Base-by-base conservation (phyloP, 2,888 invertebrate species). In the Onchidella celtica region DNA sequence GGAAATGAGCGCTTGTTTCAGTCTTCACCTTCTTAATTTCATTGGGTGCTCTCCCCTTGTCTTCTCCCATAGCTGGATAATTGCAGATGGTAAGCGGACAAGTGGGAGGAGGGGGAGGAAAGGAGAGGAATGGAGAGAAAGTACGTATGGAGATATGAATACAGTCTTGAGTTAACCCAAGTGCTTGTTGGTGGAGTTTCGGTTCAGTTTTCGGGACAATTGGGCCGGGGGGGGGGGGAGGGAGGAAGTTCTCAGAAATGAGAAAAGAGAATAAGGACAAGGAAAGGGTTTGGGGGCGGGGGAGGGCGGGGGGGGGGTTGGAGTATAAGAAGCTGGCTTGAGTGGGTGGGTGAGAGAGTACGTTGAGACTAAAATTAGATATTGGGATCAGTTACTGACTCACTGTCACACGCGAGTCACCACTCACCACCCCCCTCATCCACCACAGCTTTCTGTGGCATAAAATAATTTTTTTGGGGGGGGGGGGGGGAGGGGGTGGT, bases 1-100 rank as follows among this genome's bases (percentile, higher is more conserved):
- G 79, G 79, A 80, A 80, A 80, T 80, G 79, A 72, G 57, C 36
- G 72, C 79, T 74, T 73, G 73, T 57, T 27, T 59, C 27, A 66
- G 72, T 74, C 66, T 80, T 80, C 73, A 24, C 73, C 66, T 59
- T 65, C 63, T 73, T 80, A 80, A 73, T 73, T 66, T 73, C 79
- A 57, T 73, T 72, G 57, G 38, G 11, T 36, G 57, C 29, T 27
- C 32, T 29, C 61, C 55, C 59, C 27, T 21, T 57, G 73, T 27
- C 66, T 36, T 66, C 36, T 65, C 32, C 32, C 38, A 66, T 65
- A 80, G 75, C 21, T 4, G 75, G 75, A 9, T 29, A 65, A 29
- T 38, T 29, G 59, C 27, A 38, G 65, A 29, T n/a, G 61, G 34
- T n/a, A 36, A 36, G 24, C 9, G 47, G 17, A 17, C 9, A 47